These are phyloP conservation scores for Metridium senile DNA, from an alignment of 92 coral and sea anemone species.

Conservation along the genomic window DNA sequence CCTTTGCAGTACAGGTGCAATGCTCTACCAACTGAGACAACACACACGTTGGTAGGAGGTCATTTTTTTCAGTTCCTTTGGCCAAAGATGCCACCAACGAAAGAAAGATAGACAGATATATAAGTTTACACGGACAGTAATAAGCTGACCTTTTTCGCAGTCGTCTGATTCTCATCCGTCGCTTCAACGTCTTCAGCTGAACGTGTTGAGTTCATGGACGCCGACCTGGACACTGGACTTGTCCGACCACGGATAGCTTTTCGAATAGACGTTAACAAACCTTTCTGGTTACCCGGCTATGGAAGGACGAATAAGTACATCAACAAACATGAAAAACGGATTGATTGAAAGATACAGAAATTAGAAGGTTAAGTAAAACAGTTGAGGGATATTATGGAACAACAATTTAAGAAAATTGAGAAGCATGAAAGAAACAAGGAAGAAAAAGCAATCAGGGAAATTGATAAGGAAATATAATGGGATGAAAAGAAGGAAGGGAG, in stretches of 20 bases:
- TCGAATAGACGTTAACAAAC: constrained; percentile 46
- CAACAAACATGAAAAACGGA: too few relatives aligned
- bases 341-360: too few relatives aligned
- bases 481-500: too few relatives aligned
- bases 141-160: background rate
- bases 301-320: too few relatives aligned
- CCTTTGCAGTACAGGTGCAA: too few relatives aligned
- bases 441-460: too few relatives aligned
- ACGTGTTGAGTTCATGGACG: constrained; percentile 55
- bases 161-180: constrained; percentile 30
- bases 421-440: background rate
- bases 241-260: constrained; percentile 56
- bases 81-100: background rate
- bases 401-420: background rate
- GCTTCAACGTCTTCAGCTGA: constrained; percentile 43
- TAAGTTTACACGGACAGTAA: too few relatives aligned
- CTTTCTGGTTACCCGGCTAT: constrained; percentile 47
- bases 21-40: too few relatives aligned
- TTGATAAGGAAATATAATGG: too few relatives aligned
- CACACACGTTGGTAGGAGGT: background rate
- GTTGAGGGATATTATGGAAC: background rate
- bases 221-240: constrained; percentile 49
- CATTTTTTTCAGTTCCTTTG: background rate
- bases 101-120: background rate
- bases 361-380: too few relatives aligned